phyloP scores from a whole-genome alignment of 1,140 invertebrate genomes.

The Bombus pyrosoma region DNA sequence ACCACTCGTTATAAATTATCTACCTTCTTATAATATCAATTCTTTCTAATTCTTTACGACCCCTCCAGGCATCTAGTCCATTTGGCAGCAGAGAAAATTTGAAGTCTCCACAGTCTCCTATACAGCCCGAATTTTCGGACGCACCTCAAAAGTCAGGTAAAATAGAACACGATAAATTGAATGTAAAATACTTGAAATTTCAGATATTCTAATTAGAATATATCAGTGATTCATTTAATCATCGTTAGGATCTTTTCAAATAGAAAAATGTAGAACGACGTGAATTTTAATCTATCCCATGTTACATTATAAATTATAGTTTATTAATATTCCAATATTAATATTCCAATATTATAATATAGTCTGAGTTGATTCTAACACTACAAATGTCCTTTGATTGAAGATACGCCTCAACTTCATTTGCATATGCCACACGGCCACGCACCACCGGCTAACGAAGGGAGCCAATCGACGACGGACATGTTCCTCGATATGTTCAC shows the following conservation, averaged over 20 bases:
- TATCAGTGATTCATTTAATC: not conserved
- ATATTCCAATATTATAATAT: too few species aligned
- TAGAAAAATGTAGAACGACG: too few species aligned
- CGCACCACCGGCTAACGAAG: constrained; percentile 75
- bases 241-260: not conserved
- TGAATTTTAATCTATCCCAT: too few species aligned
- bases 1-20: too few species aligned
- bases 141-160: constrained; percentile 76
- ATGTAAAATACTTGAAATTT: not conserved
- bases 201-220: not conserved
- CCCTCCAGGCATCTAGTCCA: constrained; percentile 86
- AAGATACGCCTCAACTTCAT: constrained; percentile 82
- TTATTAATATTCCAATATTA: too few species aligned
- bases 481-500: constrained; percentile 95
- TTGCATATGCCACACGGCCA: constrained; percentile 78
- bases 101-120: constrained; percentile 85
- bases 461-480: constrained; percentile 90
- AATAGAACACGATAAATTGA: not conserved
- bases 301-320: too few species aligned
- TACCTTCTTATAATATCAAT: not conserved
- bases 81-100: constrained; percentile 91
- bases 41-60: not conserved
- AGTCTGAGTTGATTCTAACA: not conserved
- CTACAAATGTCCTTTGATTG: not conserved
- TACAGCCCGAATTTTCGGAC: constrained; percentile 81